A percentile compares a stretch with the other conserved stretches of the same genome.
These are phyloP conservation scores for Bombyx mori DNA, from an alignment of 1,140 invertebrate species.

Conservation along the genomic window ASM3026992v2 NC_085125.1:12741001-12741500, in stretches of 20 bases:
- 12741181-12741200: no score
- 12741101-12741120: no score
- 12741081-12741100: no score
- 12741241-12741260: constrained; percentile 21
- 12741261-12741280: constrained; percentile 80
- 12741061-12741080: no score
- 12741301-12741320: constrained; percentile 95
- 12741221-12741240: no score
- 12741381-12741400: constrained; percentile 93
- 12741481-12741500: constrained; percentile 96
- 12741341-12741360: constrained; percentile 97
- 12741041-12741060: no score
- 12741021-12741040: no score
- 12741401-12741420: constrained; percentile 98
- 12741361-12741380: constrained; percentile 93
- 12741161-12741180: no score
- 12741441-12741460: constrained; percentile 86
- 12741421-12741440: constrained; percentile 95
- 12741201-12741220: no score
- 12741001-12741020: no score
- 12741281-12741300: constrained; percentile 85
- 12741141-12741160: no score
- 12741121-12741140: no score
- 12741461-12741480: constrained; percentile 85
- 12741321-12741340: constrained; percentile 99